Conservation (phyloP, 1,140 invertebrate genomes). For the Chironomus tepperi region DNA sequence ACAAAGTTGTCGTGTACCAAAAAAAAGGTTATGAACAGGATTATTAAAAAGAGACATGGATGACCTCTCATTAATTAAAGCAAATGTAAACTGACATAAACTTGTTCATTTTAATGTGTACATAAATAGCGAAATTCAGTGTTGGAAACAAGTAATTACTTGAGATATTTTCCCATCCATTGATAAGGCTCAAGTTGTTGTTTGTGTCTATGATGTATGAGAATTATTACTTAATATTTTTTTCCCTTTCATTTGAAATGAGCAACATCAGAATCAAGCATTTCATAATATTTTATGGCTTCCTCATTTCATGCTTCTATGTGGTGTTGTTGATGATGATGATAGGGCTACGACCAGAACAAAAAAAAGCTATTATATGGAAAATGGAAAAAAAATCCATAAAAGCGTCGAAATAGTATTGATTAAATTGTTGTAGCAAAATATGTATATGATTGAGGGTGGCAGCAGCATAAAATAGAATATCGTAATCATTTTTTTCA, state of each 20-base stretch:
- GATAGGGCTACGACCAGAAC: slow-evolving; percentile 4
- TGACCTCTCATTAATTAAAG: not conserved
- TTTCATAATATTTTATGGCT: slow-evolving; percentile 2
- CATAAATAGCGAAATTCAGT: not conserved
- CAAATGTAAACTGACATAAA: too few species aligned
- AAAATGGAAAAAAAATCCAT: slow-evolving; percentile 4
- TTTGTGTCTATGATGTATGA: too few species aligned
- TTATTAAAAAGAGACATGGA: not conserved
- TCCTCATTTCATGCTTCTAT: not conserved
- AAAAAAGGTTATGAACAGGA: slow-evolving; percentile 4
- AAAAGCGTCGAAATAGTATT: slow-evolving; percentile 2
- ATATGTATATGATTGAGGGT: not conserved
- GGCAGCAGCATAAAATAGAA: not conserved
- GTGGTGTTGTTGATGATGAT: not conserved
- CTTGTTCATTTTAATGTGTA: not conserved
- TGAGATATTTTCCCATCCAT: too few species aligned
- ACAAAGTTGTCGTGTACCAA: not conserved
- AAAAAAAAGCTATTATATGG: not conserved
- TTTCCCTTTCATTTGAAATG: too few species aligned
- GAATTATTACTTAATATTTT: too few species aligned
- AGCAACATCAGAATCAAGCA: not conserved
- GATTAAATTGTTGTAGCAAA: not conserved
- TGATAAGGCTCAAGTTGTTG: too few species aligned
- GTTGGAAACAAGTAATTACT: too few species aligned
- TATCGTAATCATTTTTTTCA: not conserved